Conservation (phyloP, 2,888 invertebrate genomes). For the Oasisia sp. region DNA sequence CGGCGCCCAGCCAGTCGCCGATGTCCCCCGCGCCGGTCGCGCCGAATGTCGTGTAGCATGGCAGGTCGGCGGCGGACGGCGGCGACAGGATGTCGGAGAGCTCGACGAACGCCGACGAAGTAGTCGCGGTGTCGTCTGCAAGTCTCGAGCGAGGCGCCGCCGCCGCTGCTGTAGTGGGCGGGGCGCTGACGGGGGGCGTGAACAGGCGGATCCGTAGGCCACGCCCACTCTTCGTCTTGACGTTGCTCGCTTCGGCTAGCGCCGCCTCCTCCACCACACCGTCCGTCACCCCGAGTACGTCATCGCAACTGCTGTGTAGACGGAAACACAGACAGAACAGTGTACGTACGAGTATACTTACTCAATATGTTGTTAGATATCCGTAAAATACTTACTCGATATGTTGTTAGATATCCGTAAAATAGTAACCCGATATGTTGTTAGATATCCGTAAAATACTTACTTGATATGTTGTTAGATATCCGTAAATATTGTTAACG, state of each 20-base stretch:
- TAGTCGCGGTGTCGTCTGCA: not conserved
- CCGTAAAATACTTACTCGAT: no score
- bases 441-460: no score
- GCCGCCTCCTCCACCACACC: not conserved
- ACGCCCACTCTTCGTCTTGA: not conserved
- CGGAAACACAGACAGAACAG: not conserved
- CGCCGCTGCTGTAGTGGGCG: not conserved
- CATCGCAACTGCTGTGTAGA: not conserved
- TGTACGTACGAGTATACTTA: not conserved
- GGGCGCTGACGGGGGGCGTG: not conserved
- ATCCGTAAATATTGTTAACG: no score
- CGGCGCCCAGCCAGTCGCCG: not conserved
- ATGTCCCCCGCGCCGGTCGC: not conserved
- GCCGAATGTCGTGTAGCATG: not conserved
- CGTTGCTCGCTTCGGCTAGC: not conserved
- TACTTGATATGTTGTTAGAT: no score
- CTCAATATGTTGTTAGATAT: no score
- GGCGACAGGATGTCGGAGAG: not conserved
- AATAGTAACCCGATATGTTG: no score
- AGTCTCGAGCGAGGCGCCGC: not conserved
- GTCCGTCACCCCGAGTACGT: not conserved
- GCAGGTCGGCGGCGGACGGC: not conserved
- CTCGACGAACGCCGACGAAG: not conserved
- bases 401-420: no score
- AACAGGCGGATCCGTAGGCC: slow-evolving; percentile 17